Conservation (phyloP, 2,888 invertebrate genomes). For the Escarpia spicata region DNA sequence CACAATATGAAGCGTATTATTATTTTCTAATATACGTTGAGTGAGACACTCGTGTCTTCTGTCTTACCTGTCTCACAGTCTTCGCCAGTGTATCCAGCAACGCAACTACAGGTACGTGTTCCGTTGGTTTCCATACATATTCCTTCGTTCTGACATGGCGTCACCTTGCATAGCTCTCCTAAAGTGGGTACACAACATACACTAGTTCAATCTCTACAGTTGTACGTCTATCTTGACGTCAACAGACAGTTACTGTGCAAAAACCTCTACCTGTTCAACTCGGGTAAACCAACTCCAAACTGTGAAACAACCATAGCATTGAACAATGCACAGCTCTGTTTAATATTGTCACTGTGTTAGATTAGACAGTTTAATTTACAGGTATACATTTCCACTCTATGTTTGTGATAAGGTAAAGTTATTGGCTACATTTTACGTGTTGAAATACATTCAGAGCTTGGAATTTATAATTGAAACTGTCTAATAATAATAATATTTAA, state of each 20-base stretch:
- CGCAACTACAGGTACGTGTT: too few species aligned
- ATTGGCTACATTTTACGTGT: too few species aligned
- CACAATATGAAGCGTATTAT: not conserved
- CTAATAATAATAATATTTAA: too few species aligned
- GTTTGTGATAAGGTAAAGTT: too few species aligned
- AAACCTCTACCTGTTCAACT: not conserved
- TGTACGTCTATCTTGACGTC: not conserved
- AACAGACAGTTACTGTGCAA: not conserved
- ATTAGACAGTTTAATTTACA: too few species aligned
- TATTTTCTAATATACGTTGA: not conserved
- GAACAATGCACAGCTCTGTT: not conserved
- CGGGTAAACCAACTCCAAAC: not conserved
- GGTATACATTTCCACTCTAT: too few species aligned
- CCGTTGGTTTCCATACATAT: too few species aligned
- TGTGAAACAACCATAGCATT: not conserved
- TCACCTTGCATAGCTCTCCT: too few species aligned
- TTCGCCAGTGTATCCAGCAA: not conserved
- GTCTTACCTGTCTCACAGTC: not conserved
- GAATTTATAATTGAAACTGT: too few species aligned
- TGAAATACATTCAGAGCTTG: too few species aligned
- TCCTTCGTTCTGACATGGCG: too few species aligned
- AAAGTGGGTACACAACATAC: not conserved
- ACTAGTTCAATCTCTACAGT: not conserved
- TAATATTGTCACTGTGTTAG: not conserved
- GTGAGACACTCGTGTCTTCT: not conserved